These are phyloP conservation scores for Calameuta pallipes DNA, from an alignment of 2,888 invertebrate genomes.

Conservation along the genomic window DNA sequence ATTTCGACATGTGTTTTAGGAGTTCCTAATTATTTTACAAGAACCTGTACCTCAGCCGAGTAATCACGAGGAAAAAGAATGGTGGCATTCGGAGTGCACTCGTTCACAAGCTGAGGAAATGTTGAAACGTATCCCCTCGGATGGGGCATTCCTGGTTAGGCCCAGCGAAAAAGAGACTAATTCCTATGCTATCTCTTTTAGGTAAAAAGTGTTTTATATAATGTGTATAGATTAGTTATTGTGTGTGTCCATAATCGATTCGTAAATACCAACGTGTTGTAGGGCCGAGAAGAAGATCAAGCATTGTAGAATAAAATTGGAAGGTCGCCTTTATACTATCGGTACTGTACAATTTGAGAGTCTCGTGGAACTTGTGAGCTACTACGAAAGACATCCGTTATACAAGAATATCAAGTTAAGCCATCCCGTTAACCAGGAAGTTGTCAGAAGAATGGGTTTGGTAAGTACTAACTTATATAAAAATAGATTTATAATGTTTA, in stretches of 20 bases:
- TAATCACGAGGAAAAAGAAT: slow-evolving; percentile 92
- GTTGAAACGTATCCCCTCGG: slow-evolving; percentile 83
- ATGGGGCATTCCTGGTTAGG: slow-evolving; percentile 95
- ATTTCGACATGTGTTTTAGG: slow-evolving; percentile 64
- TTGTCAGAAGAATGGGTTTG: slow-evolving; percentile 73
- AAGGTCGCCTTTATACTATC: slow-evolving; percentile 90
- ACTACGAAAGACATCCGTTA: slow-evolving; percentile 90
- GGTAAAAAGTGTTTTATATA: slow-evolving; percentile 67
- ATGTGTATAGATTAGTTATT: not conserved
- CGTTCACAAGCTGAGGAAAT: slow-evolving; percentile 89
- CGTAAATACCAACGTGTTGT: slow-evolving; percentile 34
- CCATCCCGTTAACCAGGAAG: slow-evolving; percentile 84
- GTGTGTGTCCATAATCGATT: not conserved
- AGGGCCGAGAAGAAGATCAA: slow-evolving; percentile 95
- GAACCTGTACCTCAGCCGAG: slow-evolving; percentile 96
- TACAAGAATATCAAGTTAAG: slow-evolving; percentile 91
- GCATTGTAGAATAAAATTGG: slow-evolving; percentile 94
- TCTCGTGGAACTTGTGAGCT: slow-evolving; percentile 91
- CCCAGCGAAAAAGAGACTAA: slow-evolving; percentile 88
- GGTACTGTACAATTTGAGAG: slow-evolving; percentile 95
- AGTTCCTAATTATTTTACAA: slow-evolving; percentile 87
- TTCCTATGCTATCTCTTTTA: slow-evolving; percentile 94
- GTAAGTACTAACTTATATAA: slow-evolving; percentile 67
- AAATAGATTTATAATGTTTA: not conserved
- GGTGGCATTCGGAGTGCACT: slow-evolving; percentile 88